Percentiles rank a stretch among this genome's conserved stretches.
These are phyloP conservation scores for Miniopterus natalensis DNA, from an alignment of 2,113 vertebrate species.

Conservation along the genomic window DNA sequence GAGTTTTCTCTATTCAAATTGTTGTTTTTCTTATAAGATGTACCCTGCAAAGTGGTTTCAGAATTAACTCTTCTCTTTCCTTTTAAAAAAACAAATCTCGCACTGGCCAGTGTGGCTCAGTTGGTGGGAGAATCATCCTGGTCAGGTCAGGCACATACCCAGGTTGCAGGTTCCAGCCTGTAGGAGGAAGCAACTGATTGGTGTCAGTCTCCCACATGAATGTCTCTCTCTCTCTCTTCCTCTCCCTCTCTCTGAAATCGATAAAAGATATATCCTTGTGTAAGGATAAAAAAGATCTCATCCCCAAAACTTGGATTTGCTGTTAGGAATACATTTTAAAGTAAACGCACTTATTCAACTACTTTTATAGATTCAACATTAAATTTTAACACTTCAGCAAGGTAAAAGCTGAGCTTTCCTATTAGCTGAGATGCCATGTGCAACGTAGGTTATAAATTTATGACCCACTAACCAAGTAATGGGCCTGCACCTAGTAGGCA, in stretches of 20 bases:
- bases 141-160: not conserved
- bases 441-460: constrained; percentile 25
- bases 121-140: not conserved
- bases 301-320: constrained; percentile 3
- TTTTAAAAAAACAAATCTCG: not conserved
- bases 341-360: not conserved
- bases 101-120: not conserved
- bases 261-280: not conserved
- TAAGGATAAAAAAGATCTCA: not conserved
- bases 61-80: constrained; percentile 12
- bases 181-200: not conserved
- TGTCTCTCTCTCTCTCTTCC: not conserved
- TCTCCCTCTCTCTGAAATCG: not conserved
- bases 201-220: not conserved
- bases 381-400: constrained; percentile 48
- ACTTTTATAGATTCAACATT: constrained; percentile 23
- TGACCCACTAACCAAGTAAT: constrained; percentile 47
- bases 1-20: constrained; percentile 22
- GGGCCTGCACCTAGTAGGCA: constrained; percentile 50
- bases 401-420: constrained; percentile 7
- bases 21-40: constrained; percentile 19
- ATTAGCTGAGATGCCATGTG: not conserved
- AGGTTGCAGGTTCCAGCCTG: too few species aligned
- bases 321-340: constrained; percentile 31
- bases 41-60: constrained; percentile 14